Base-by-base conservation (phyloP, 2,888 invertebrate genomes). In the Drosophila subquinaria region DNA sequence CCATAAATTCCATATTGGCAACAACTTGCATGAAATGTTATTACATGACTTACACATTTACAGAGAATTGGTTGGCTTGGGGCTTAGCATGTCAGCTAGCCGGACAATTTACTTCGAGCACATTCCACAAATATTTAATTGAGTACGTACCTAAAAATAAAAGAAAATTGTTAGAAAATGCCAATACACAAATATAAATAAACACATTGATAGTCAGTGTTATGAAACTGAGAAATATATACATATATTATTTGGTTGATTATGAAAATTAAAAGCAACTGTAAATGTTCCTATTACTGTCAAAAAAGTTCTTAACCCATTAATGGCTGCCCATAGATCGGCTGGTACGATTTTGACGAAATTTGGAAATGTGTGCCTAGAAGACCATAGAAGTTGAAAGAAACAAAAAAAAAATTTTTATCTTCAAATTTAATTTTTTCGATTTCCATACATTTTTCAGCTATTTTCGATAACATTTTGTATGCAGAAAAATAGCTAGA, bases 111-210 rank as follows among this genome's bases (percentile, higher is more conserved):
- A 59, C 27, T 59, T 13, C 38, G 15, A 10, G 17, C 36, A 59
- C 11, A 59, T 59, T 53, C 45, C 36, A 17, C 9, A 47, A 17
- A 42, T 50, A 48, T 57, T 52, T 35, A 42, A 62, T 45, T 52
- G 15, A n/a, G 47, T 60, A 74, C 87, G 20, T 82, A 82, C 82
- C 82, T 82, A 69, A 5, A 80, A 82, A 42, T 50, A 62, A 42
- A 64, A 66, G 23, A 45, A 56, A 20, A 23, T 23, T 36, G 11
- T 45, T 45, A 45, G 45, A 45, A 20, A 35, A 35, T 35, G 38
- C 13, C 1, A 38, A 48, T 30, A 27, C 2, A 36, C 13, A 33
- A 35, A 20, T 42, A 42, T 13, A 15, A 15, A 15, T 15, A 30
- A 30, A 47, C 2, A 5, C 40, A n/a, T 38, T 13, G 40, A 40